These are phyloP conservation scores for Drosophila borealis DNA, from an alignment of 2,888 invertebrate species.

Conservation along the genomic window DNA sequence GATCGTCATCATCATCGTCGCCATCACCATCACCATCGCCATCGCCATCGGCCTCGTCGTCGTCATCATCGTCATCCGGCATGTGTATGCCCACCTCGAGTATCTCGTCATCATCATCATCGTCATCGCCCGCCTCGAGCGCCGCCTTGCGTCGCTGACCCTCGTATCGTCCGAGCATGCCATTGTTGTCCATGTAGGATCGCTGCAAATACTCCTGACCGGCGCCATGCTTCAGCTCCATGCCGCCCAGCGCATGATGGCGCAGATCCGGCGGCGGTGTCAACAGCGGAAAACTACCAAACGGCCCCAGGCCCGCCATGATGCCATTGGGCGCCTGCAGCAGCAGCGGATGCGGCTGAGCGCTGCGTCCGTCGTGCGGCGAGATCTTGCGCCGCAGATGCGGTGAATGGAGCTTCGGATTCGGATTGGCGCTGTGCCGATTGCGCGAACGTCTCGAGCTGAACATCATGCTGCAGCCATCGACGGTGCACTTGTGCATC, in stretches of 20 bases:
- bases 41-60: conserved; percentile 85
- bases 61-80: conserved; percentile 81
- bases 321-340: conserved; percentile 88
- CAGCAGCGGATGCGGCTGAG: conserved; percentile 93
- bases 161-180: conserved; percentile 86
- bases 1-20: conserved; percentile 83
- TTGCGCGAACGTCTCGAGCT: conserved; percentile 98
- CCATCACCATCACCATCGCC: conserved; percentile 86
- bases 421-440: conserved; percentile 98
- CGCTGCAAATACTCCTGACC: conserved; percentile 86
- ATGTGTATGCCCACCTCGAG: conserved; percentile 81
- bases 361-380: conserved; percentile 95
- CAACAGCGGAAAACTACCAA: conserved; percentile 91
- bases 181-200: conserved; percentile 85
- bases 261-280: conserved; percentile 87
- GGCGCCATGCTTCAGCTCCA: conserved; percentile 88
- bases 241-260: conserved; percentile 82
- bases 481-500: conserved; percentile 99
- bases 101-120: conserved; percentile 83
- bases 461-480: conserved; percentile 99
- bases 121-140: conserved; percentile 81
- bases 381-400: conserved; percentile 97
- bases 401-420: conserved; percentile 98
- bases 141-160: conserved; percentile 40
- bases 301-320: conserved; percentile 89